Base-by-base conservation (phyloP, 1,140 invertebrate genomes). In the Philopotamus ludificatus region DNA sequence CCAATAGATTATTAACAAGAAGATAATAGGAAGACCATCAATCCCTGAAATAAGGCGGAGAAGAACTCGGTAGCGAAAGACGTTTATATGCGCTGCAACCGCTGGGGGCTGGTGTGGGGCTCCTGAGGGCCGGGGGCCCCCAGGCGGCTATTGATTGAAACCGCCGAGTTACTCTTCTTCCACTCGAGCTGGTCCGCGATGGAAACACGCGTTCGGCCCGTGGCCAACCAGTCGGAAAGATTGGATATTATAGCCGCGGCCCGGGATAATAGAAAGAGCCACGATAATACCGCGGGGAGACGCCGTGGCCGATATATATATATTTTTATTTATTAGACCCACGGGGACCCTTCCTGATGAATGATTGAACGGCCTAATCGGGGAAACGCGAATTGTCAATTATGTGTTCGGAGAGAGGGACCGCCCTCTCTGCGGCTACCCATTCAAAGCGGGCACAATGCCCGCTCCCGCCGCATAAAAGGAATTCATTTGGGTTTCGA, bases 151-250 rank as follows among this genome's bases (percentile, higher is more conserved):
- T 65, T 65, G 63, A 65, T 65, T 65, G 63, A 58, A 58, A 57
- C 53, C 63, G 63, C 63, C 39, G 53, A 65, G 63, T 55, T 42
- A 44, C 34, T 58, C 39, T 57, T 65, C 63, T 65, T 65, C 63
- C 63, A 47, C 63, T 44, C 9, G 39, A 47, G 41, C 4, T 41
- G 49, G 23, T 41, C 15, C 53, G 53, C 53, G 53, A 57, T 57
- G 53, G 53, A 26, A 57, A 34, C 45, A 34, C 20, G 49, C 25
- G 47, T 63, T 51, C 22, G 45, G 47, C 53, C 53, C 12, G 26
- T 34, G 49, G 25, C 47, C 39, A 53, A 20, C 25, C 45, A 22
- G 18, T 34, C 49, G 60, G 47, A 63, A 63, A 53, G 47, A 63
- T 63, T 63, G 60, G 47, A 63, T 63, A 63, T 53, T 63, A 49